These are phyloP conservation scores for Metopolophium dirhodum DNA, from an alignment of 1,140 invertebrate species.

Conservation along the genomic window DNA sequence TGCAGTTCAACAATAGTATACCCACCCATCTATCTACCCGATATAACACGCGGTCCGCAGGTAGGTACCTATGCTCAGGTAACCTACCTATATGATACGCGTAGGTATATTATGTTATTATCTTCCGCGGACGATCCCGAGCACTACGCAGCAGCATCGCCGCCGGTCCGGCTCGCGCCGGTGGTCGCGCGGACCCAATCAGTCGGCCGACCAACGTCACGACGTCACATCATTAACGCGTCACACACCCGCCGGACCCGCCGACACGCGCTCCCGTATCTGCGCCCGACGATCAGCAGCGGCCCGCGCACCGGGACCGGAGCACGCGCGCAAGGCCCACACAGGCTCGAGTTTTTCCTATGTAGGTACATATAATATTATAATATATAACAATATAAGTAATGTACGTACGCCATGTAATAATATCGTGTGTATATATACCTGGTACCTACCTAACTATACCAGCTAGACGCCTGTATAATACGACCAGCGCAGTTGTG, in stretches of 20 bases:
- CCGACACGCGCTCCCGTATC: constrained; percentile 12
- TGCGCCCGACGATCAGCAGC: not conserved
- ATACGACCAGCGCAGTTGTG: not conserved
- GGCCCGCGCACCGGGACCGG: not conserved
- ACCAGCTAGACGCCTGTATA: no score
- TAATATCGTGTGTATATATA: not conserved
- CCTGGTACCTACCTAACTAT: not conserved
- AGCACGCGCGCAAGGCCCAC: not conserved
- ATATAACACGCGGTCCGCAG: not conserved
- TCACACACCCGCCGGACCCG: not conserved
- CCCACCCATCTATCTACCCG: no score
- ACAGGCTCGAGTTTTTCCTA: not conserved
- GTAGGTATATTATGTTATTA: not conserved
- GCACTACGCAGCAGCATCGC: not conserved
- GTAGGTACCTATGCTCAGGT: no score
- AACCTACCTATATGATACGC: no score
- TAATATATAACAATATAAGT: not conserved
- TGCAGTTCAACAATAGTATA: not conserved
- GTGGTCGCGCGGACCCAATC: constrained; percentile 47
- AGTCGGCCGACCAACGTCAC: constrained; percentile 53
- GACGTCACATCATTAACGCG: constrained; percentile 44
- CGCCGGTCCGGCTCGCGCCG: not conserved
- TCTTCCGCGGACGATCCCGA: constrained; percentile 11
- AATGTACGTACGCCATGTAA: not conserved
- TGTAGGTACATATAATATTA: not conserved